These are phyloP conservation scores for Poecilobothrus nobilitatus DNA, from an alignment of 2,888 invertebrate genomes.

Conservation along the genomic window DNA sequence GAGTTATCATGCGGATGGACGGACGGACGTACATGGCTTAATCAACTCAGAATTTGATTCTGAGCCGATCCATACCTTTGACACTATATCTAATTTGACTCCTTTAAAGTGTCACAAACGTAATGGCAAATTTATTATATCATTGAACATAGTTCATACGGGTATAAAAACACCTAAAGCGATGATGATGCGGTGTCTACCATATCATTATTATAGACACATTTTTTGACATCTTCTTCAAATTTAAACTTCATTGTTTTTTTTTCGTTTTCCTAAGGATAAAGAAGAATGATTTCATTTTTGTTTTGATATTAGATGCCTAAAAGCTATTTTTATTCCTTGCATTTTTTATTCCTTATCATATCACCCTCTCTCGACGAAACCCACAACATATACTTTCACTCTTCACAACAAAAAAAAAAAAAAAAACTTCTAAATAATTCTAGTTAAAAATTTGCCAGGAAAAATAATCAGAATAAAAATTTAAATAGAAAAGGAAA, in stretches of 20 bases:
- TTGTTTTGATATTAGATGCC: not conserved
- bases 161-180: not conserved
- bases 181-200: not conserved
- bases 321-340: not conserved
- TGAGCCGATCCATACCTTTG: too few species aligned
- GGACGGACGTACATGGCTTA: too few species aligned
- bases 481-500: not conserved
- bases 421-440: too few species aligned
- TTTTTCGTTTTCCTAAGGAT: not conserved
- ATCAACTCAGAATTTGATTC: too few species aligned
- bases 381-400: not conserved
- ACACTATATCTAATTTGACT: too few species aligned
- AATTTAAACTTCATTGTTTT: not conserved
- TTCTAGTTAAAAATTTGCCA: not conserved
- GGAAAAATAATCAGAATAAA: not conserved
- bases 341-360: not conserved
- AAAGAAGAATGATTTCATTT: not conserved
- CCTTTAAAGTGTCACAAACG: too few species aligned
- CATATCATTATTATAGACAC: not conserved
- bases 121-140: too few species aligned
- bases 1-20: too few species aligned
- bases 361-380: not conserved
- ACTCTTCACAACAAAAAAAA: too few species aligned
- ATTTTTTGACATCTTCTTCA: conserved; percentile 1
- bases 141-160: too few species aligned